phyloP scores from a whole-genome alignment of 2,113 vertebrate genomes.

The Cyprinodon variegatus region DNA sequence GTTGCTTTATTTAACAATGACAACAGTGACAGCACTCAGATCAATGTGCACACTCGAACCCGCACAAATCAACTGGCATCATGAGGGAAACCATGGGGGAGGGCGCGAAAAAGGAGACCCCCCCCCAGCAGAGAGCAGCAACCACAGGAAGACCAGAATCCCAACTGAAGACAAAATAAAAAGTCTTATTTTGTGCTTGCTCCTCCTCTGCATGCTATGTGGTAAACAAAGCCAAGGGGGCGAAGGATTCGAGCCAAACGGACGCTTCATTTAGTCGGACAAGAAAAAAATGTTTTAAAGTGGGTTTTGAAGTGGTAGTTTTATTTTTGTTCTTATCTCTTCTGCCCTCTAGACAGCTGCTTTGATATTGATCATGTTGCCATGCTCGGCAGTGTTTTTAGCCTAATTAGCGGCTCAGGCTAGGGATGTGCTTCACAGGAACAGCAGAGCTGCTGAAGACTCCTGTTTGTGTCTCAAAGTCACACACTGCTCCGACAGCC shows the following conservation, averaged over 20 bases:
- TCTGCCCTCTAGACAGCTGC: constrained; percentile 70
- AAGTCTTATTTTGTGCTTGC: constrained; percentile 60
- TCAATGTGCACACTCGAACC: constrained; percentile 8
- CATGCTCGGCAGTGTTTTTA: constrained; percentile 69
- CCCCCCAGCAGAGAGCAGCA: constrained; percentile 31
- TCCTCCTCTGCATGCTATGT: constrained; percentile 66
- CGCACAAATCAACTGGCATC: constrained; percentile 15
- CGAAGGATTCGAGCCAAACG: constrained; percentile 47
- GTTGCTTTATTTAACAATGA: constrained; percentile 67
- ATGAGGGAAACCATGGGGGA: constrained; percentile 40
- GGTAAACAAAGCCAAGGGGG: constrained; percentile 70
- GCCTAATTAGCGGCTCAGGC: constrained; percentile 73
- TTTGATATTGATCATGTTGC: constrained; percentile 79
- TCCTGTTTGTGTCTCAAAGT: constrained; percentile 56
- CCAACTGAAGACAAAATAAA: constrained; percentile 67
- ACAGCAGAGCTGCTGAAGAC: constrained; percentile 61
- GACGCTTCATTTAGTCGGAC: constrained; percentile 60
- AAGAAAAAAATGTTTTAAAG: constrained; percentile 53
- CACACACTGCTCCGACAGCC: constrained; percentile 52
- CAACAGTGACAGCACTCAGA: constrained; percentile 42
- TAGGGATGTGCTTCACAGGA: constrained; percentile 63
- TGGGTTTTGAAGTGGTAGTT: constrained; percentile 67
- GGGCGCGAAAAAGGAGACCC: constrained; percentile 31
- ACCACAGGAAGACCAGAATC: constrained; percentile 50
- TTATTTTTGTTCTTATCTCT: constrained; percentile 29